Evolutionary conservation across 35 echinoderm and acorn worm species (phyloP).

Genomic region (Apostichopus californicus): DNA sequence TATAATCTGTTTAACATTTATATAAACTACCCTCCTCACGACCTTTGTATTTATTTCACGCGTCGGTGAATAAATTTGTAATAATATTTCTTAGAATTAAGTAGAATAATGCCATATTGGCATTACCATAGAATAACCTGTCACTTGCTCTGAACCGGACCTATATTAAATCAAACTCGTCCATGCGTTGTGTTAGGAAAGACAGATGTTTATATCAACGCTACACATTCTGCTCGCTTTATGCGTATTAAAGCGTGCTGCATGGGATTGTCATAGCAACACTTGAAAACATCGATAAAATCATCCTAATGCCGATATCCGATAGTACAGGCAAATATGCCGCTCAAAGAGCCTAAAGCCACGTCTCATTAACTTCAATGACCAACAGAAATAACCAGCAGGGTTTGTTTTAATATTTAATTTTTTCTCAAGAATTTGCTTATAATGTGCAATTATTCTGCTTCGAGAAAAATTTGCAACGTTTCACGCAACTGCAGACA

Average conservation of each 20-base stretch:
- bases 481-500: too few relatives aligned
- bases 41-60: not conserved
- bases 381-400: too few relatives aligned
- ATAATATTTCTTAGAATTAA: not conserved
- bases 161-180: not conserved
- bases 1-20: not conserved
- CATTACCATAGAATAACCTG: not conserved
- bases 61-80: not conserved
- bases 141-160: not conserved
- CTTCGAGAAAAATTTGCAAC: too few relatives aligned
- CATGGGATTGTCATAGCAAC: not conserved
- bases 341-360: too few relatives aligned
- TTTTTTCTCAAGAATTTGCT: too few relatives aligned
- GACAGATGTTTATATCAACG: not conserved
- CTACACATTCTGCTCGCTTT: not conserved
- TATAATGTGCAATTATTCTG: too few relatives aligned
- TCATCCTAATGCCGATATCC: not conserved
- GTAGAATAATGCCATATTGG: not conserved
- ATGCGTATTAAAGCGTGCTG: not conserved
- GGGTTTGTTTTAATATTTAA: too few relatives aligned
- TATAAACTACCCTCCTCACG: not conserved
- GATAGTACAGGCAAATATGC: not conserved
- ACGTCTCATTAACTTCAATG: too few relatives aligned
- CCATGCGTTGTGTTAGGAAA: not conserved
- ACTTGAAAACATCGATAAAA: not conserved